Base-by-base conservation (phyloP, 1,140 invertebrate genomes). In the Sarcophaga peregrina region DNA sequence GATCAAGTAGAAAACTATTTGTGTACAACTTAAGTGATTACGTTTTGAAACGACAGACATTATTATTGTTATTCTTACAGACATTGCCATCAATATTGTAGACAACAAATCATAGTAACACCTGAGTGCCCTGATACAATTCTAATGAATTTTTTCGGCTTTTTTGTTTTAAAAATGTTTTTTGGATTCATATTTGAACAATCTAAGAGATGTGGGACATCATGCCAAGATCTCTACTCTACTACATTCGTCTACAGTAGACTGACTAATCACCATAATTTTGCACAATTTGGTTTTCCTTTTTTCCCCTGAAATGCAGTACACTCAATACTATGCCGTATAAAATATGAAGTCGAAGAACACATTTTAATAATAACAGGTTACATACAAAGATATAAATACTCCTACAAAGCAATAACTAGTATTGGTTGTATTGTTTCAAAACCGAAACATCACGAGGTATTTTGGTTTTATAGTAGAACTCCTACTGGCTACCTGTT, bases 61-160 rank as follows among this genome's bases (percentile, higher is more conserved):
- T 37, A 4, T 37, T 37, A 37, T 37, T 37, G 25, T 37, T 8
- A 68, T 68, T 68, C 62, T 68, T 9, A 68, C 62, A 20, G 62
- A 68, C 62, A 68, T 15, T 37, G 25, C 25, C 25, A n/a, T n/a
- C n/a, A n/a, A n/a, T n/a, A 8, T 68, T 68, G 75, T 78, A 50
- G 75, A 15, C 15, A 20, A 52, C 75, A 78, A 78, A 52, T 50
- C 75, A 78, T 78, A 20, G 50, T 78, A 52, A 52, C 75, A 78
- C 47, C 75, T 78, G 75, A 78, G 50, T 50, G 20, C 17, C 25
- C 9, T 48, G n/a, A 78, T 52, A 78, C 48, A 20, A 78, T 78
- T 78, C 75, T 50, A 52, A 52, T 78, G 75, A 78, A 78, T 50
- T 52, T 52, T 20, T 78, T 78, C 75, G 75, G 75, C 47, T 52